Evolutionary conservation across 2,797 vertebrate species (phyloP).

Genomic region (Malacoraja senta): DNA sequence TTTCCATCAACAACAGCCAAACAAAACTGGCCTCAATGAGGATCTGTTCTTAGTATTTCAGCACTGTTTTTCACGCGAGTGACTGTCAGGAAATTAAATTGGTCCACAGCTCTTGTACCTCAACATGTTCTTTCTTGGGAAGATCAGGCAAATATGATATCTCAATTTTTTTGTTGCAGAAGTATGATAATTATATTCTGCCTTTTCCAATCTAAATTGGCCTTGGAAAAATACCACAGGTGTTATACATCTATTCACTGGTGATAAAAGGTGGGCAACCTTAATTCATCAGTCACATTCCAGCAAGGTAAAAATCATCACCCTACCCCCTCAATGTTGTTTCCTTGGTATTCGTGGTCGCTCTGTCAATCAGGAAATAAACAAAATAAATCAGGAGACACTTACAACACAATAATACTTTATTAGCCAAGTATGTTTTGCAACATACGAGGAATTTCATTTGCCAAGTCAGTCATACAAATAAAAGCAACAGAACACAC

Average conservation of each 20-base stretch:
- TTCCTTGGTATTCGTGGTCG: not conserved
- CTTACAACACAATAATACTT: too few species aligned
- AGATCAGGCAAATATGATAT: not conserved
- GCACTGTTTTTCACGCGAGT: slow-evolving; percentile 1
- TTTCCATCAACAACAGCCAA: slow-evolving; percentile 4
- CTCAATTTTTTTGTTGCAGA: not conserved
- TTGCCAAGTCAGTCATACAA: too few species aligned
- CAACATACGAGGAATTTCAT: too few species aligned
- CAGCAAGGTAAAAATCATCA: not conserved
- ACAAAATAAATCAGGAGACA: not conserved
- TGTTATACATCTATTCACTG: not conserved
- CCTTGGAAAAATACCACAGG: not conserved
- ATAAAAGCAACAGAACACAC: too few species aligned
- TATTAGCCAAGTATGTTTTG: too few species aligned
- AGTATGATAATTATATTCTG: not conserved
- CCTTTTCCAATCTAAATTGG: not conserved
- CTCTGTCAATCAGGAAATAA: not conserved
- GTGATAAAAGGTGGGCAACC: not conserved
- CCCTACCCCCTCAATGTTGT: too few species aligned
- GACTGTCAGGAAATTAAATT: slow-evolving; percentile 35
- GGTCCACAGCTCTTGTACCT: not conserved
- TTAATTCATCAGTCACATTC: not conserved
- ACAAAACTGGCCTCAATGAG: slow-evolving; percentile 18
- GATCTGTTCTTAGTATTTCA: not conserved
- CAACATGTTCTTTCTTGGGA: not conserved